These are phyloP conservation scores for Ectropis grisescens DNA, from an alignment of 1,140 invertebrate species.

Conservation along the genomic window DNA sequence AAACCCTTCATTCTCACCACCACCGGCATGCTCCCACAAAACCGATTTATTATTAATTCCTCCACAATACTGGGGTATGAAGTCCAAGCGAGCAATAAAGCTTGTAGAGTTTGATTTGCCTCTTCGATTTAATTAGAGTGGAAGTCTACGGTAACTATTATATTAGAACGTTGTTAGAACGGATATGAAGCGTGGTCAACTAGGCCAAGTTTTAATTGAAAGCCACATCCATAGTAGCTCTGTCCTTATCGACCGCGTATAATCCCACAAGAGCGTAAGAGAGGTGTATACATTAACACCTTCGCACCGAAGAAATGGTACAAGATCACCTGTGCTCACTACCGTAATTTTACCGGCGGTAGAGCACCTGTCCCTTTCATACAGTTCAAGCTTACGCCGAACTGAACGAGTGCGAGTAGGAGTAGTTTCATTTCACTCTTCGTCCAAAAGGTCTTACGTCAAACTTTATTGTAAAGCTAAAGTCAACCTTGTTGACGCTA, in stretches of 20 bases:
- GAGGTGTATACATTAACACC: conserved; percentile 56
- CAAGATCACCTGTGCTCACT: conserved; percentile 71
- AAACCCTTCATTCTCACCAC: background rate
- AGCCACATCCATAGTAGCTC: conserved; percentile 19
- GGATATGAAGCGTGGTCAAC: conserved; percentile 60
- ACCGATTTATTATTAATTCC: conserved; percentile 20
- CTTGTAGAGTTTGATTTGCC: conserved; percentile 33
- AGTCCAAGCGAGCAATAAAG: conserved; percentile 24
- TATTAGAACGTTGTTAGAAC: no score
- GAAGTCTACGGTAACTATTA: conserved; percentile 41
- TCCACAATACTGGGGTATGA: conserved; percentile 5
- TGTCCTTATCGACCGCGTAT: conserved; percentile 20
- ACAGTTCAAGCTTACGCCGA: conserved; percentile 61
- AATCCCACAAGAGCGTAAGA: conserved; percentile 29
- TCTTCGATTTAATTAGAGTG: conserved; percentile 53
- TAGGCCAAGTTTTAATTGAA: conserved; percentile 50
- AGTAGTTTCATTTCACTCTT: conserved; percentile 40
- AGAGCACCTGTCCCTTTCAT: conserved; percentile 68
- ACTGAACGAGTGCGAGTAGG: conserved; percentile 66
- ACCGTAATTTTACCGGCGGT: conserved; percentile 66
- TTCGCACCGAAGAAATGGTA: conserved; percentile 49
- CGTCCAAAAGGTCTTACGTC: conserved; percentile 21
- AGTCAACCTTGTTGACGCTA: no score
- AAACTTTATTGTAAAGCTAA: no score
- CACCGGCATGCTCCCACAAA: conserved; percentile 18